These are phyloP conservation scores for Crocallis elinguaria DNA, from an alignment of 2,888 invertebrate species.

Conservation along the genomic window DNA sequence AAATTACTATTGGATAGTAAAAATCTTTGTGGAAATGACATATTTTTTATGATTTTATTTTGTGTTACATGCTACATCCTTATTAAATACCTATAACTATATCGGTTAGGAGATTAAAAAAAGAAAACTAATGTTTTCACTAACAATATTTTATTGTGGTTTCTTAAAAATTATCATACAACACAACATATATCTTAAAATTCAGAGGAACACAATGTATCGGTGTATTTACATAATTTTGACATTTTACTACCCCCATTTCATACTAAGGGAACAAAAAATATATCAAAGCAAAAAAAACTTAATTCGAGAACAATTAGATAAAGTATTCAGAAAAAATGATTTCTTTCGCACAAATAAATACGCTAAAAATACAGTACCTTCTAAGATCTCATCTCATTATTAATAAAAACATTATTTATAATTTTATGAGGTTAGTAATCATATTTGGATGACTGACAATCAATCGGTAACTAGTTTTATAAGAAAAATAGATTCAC, in stretches of 20 bases:
- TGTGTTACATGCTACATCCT: too few species aligned
- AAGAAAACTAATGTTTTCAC: slow-evolving; percentile 46
- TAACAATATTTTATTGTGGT: slow-evolving; percentile 74
- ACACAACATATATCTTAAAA: slow-evolving; percentile 59
- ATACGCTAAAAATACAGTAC: slow-evolving; percentile 52
- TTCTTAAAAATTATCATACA: slow-evolving; percentile 64
- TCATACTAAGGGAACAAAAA: not conserved
- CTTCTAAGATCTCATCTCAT: slow-evolving; percentile 40
- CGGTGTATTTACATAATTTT: slow-evolving; percentile 39
- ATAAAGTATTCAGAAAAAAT: slow-evolving; percentile 44
- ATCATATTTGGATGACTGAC: slow-evolving; percentile 33
- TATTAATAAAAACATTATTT: slow-evolving; percentile 14
- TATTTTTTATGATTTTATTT: too few species aligned
- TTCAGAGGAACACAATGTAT: slow-evolving; percentile 31
- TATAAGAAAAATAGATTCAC: slow-evolving; percentile 14
- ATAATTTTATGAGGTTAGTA: slow-evolving; percentile 10
- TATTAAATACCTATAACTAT: too few species aligned
- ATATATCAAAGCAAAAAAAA: slow-evolving; percentile 43
- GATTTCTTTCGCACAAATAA: slow-evolving; percentile 66
- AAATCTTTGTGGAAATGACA: too few species aligned
- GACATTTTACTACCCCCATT: slow-evolving; percentile 17
- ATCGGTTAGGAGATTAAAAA: slow-evolving; percentile 32
- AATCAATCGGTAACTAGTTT: slow-evolving; percentile 30
- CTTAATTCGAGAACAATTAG: slow-evolving; percentile 21
- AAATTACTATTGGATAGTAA: too few species aligned